A percentile compares a stretch with the other conserved stretches of the same genome.
These are phyloP conservation scores for Onchidella celtica DNA, from an alignment of 2,888 invertebrate genomes.

Conservation along the genomic window DNA sequence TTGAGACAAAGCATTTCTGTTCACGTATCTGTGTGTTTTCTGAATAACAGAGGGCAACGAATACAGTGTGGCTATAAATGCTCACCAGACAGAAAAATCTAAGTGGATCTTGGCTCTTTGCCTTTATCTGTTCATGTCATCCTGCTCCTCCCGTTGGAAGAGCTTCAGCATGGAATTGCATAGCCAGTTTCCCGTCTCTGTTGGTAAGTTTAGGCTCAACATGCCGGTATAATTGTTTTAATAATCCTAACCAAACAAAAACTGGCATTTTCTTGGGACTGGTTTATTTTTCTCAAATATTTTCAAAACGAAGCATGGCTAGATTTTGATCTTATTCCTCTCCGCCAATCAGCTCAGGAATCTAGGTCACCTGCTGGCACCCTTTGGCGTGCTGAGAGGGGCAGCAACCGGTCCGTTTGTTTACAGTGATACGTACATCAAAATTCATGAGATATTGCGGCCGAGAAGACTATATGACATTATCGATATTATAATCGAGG, in stretches of 20 bases:
- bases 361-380: neutral
- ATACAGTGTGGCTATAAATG: too few species aligned
- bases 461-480: neutral
- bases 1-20: too few species aligned
- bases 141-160: too few species aligned
- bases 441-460: neutral
- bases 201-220: too few species aligned
- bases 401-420: neutral
- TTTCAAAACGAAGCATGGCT: neutral
- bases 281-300: neutral
- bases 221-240: neutral
- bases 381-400: neutral
- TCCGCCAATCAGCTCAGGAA: neutral
- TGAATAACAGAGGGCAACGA: too few species aligned
- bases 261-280: neutral
- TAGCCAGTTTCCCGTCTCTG: too few species aligned
- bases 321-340: neutral
- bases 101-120: too few species aligned
- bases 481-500: neutral
- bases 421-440: neutral
- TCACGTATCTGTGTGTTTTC: too few species aligned
- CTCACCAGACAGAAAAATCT: too few species aligned
- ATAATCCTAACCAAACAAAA: neutral
- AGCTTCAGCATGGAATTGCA: too few species aligned
- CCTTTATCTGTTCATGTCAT: too few species aligned